These are phyloP conservation scores for Sparidentex hasta DNA, from an alignment of 2,797 vertebrate genomes.

Conservation along the genomic window DNA sequence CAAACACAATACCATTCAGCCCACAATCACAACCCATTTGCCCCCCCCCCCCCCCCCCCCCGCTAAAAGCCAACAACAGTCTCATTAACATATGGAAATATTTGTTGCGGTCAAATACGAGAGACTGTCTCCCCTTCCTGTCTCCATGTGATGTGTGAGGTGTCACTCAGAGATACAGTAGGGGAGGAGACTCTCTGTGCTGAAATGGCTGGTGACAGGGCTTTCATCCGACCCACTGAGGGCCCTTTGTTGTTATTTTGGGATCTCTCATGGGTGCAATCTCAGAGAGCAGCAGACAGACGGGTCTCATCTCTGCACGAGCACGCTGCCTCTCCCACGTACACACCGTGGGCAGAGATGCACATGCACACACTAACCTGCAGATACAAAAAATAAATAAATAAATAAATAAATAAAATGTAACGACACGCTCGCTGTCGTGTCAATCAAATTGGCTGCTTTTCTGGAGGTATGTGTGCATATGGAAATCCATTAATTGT, in stretches of 20 bases:
- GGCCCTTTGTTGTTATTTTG: constrained; percentile 87
- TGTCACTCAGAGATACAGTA: constrained; percentile 75
- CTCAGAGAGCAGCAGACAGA: constrained; percentile 81
- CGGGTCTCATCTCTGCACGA: constrained; percentile 71
- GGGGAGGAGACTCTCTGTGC: constrained; percentile 75
- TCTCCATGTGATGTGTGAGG: constrained; percentile 65
- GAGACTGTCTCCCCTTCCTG: constrained; percentile 56
- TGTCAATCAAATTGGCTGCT: constrained; percentile 61
- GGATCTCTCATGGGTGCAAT: constrained; percentile 83
- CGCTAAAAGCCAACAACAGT: constrained; percentile 34
- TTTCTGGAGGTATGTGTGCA: constrained; percentile 27
- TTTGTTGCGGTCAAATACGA: constrained; percentile 75
- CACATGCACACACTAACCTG: constrained; percentile 33
- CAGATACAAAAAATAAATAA: constrained; percentile 25
- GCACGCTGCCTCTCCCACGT: constrained; percentile 39
- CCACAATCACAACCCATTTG: constrained; percentile 26
- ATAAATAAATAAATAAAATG: not conserved
- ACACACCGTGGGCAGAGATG: constrained; percentile 8
- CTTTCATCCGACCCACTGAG: constrained; percentile 85
- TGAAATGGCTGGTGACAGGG: constrained; percentile 82
- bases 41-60: constrained; percentile 10
- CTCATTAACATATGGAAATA: constrained; percentile 66
- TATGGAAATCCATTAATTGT: constrained; percentile 24
- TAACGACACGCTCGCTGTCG: constrained; percentile 60
- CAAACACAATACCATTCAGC: not conserved